Base-by-base conservation (phyloP, 2,113 vertebrate genomes). In the Gnathonemus longibarbis region DNA sequence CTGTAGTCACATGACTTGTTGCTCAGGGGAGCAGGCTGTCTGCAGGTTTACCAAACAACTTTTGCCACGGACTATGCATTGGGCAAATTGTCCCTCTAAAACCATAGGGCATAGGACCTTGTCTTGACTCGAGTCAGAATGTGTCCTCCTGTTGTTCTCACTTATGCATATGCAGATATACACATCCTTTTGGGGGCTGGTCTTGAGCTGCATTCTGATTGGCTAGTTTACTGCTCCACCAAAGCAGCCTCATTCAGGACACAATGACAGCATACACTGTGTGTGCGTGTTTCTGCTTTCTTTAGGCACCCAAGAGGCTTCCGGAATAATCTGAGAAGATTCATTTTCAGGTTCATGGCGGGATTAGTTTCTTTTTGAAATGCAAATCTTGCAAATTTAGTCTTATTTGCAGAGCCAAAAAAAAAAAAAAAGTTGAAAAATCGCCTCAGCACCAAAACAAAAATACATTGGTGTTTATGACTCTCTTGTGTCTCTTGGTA, bases 291-390 rank as follows among this genome's bases (percentile, higher is more conserved):
- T 80, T 80, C 5, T 80, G 83, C 42, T 10, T 48, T 49, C 62
- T 49, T 42, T 85, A 52, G 13, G 24, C 15, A 49, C 49, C 19
- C 48, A 6, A 27, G 58, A 21, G 5, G 39, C 11, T 58, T 17
- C 19, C 53, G 1, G 87, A 58, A 88, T 45, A 62, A 88, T 88
- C 39, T 45, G 39, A 88, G 42, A 88, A 58, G 53, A 85, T 85
- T 85, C 83, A 85, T 85, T 85, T 49, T n/a, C 83, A 85, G 83
- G 74, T 80, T 80, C 35, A 80, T 80, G 39, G 31, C 35, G 17
- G 74, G 35, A 80, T 80, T 80, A 42, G 83, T 49, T 85, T 85
- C 83, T 85, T 85, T 85, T 85, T 85, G 83, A 85, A 85, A 85
- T 85, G 83, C 83, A 85, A 85, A 85, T 85, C 83, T 49, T 85